A percentile compares a stretch with the other conserved stretches of the same genome.
Conservation (phyloP, 2,113 vertebrate species). For the Saccopteryx leptura region DNA sequence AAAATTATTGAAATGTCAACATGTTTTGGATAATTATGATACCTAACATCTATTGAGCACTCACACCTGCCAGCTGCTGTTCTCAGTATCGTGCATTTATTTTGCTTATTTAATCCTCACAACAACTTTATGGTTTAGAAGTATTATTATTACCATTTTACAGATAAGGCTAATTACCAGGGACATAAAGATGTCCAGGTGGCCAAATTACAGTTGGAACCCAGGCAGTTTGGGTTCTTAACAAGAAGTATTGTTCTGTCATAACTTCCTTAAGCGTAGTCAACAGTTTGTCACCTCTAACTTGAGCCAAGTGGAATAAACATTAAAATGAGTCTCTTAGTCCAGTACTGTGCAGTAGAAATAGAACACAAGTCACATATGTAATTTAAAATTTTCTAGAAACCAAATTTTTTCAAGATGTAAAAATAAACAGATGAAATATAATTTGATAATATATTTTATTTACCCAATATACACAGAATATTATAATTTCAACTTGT, state of each 20-base stretch:
- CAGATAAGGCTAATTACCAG: slow-evolving; percentile 24
- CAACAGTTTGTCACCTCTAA: slow-evolving; percentile 9
- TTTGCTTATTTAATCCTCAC: slow-evolving; percentile 48
- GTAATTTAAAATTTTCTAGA: neutral
- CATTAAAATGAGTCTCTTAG: neutral
- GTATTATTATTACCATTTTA: slow-evolving; percentile 16
- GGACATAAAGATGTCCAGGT: neutral
- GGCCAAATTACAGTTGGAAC: neutral
- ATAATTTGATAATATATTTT: slow-evolving; percentile 5
- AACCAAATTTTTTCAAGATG: neutral
- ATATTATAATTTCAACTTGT: slow-evolving; percentile 16
- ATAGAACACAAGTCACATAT: neutral
- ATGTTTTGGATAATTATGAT: slow-evolving; percentile 30
- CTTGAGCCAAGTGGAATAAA: slow-evolving; percentile 36
- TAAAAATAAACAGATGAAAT: slow-evolving; percentile 19
- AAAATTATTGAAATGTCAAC: slow-evolving; percentile 58
- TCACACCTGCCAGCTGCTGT: neutral
- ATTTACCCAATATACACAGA: neutral
- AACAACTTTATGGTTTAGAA: neutral
- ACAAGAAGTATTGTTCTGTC: neutral
- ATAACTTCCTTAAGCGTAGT: neutral
- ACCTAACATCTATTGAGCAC: neutral
- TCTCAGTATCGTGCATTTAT: neutral
- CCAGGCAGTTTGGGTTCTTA: neutral
- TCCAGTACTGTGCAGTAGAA: neutral